Percentiles rank a stretch among this genome's conserved stretches.
Conservation (phyloP, 2,888 invertebrate species). For the Steinernema hermaphroditum region DNA sequence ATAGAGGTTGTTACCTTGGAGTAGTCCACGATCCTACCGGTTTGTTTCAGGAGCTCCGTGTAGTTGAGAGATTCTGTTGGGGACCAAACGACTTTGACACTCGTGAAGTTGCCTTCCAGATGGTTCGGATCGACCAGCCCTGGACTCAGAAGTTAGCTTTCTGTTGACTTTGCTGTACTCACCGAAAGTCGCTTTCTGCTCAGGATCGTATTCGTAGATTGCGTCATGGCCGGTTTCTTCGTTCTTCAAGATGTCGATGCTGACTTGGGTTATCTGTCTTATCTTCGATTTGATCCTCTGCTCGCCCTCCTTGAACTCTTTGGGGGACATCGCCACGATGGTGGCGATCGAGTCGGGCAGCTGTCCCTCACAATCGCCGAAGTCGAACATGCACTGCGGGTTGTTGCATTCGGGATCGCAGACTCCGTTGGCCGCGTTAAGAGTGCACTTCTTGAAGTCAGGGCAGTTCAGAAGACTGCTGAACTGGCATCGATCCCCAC, state of each 20-base stretch:
- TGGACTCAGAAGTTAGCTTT: not conserved
- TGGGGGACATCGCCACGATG: not conserved
- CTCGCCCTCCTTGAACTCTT: no score
- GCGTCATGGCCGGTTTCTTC: not conserved
- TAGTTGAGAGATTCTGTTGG: not conserved
- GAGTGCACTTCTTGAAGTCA: not conserved
- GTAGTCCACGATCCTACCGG: not conserved
- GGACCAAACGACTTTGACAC: not conserved
- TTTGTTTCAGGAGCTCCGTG: not conserved
- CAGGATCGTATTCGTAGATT: not conserved
- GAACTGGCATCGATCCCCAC: not conserved
- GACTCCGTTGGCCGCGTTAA: not conserved
- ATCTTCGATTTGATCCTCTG: not conserved
- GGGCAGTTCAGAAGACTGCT: not conserved
- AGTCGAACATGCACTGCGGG: not conserved
- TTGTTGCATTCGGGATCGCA: slow-evolving; percentile 14
- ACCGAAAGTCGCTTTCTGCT: not conserved
- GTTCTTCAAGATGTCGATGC: not conserved
- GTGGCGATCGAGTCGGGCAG: not conserved
- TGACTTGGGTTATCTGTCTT: not conserved
- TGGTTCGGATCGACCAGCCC: not conserved
- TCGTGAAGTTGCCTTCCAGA: not conserved
- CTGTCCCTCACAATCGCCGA: not conserved
- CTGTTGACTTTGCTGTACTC: not conserved
- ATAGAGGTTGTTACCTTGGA: not conserved